These are phyloP conservation scores for Drosophila barbarae DNA, from an alignment of 2,888 invertebrate genomes.

Conservation along the genomic window DNA sequence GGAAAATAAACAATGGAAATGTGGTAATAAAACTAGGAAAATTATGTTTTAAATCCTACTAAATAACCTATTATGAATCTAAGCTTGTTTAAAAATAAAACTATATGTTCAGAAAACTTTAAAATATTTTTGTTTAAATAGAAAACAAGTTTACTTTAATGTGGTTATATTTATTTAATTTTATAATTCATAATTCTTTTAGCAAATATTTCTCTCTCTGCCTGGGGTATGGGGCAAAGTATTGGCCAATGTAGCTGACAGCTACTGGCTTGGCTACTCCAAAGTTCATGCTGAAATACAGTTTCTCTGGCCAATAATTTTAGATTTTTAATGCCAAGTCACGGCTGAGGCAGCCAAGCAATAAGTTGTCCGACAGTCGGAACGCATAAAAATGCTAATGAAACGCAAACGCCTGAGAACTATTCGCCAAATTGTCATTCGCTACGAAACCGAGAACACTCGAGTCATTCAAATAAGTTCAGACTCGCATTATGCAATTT, in stretches of 20 bases:
- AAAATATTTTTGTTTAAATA: neutral
- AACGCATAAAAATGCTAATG: slow-evolving; percentile 56
- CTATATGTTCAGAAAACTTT: neutral
- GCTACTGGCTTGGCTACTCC: slow-evolving; percentile 50
- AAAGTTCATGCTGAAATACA: slow-evolving; percentile 58
- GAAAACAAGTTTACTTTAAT: neutral
- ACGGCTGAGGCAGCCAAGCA: slow-evolving; percentile 45
- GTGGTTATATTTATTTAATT: neutral
- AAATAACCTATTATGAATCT: neutral
- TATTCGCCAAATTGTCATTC: slow-evolving; percentile 46
- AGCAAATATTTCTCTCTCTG: neutral
- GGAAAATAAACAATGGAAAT: neutral
- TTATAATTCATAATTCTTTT: neutral
- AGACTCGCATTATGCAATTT: slow-evolving; percentile 37
- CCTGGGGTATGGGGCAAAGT: slow-evolving; percentile 9
- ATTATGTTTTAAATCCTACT: no score
- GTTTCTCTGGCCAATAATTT: slow-evolving; percentile 38
- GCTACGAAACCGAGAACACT: slow-evolving; percentile 25
- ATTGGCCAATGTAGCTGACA: slow-evolving; percentile 44
- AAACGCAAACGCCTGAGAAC: slow-evolving; percentile 30
- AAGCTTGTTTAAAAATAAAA: neutral
- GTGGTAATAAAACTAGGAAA: neutral
- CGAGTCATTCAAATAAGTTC: slow-evolving; percentile 48
- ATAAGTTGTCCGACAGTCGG: slow-evolving; percentile 38
- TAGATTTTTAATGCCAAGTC: slow-evolving; percentile 57